Base-by-base conservation (phyloP, 2,888 invertebrate genomes). In the Apamea anceps region DNA sequence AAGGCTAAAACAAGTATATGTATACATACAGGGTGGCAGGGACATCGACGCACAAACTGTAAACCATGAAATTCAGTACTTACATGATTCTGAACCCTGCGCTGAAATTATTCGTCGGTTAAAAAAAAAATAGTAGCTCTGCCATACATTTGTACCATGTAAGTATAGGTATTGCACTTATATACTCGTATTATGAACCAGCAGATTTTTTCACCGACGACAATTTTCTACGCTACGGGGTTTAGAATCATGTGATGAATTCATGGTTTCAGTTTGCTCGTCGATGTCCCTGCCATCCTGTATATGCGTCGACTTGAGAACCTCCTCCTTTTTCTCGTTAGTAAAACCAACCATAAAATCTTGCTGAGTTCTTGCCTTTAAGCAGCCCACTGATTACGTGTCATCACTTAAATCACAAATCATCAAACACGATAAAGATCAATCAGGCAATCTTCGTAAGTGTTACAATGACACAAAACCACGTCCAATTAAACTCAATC, bases 401-500 rank as follows among this genome's bases (percentile, higher is more conserved):
- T 51, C 1, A 60, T 60, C 37, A 65, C 6, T 65, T 54, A 57
- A 54, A 73, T 74, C 48, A 74, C 42, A 76, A 65, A 74, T 48
- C 37, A 82, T 72, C 18, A 62, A 72, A 85, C 54, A 65, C 45
- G 57, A 82, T 73, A 79, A 85, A 67, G 25, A 76, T 74, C 72
- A 73, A 77, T 72, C 67, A 68, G 37, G 1, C 60, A 79, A 77
- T 80, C 54, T 62, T 67, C 21, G 7, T 45, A 85, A 85, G 63
- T 71, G 80, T 77, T 76, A 84, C 70, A 75, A 76, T 72, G 82
- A 82, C 81, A 82, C 77, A n/a, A 79, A 72, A 73, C 72, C 78
- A 80, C 82, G 77, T 87, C 73, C 85, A 82, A 79, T 85, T 85
- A 75, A 75, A 76, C 72, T 81, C 81, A 86, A 73, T 86, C 72